Evolutionary conservation across 2,113 vertebrate species (phyloP).

Genomic region (Alaudala cheleensis): DNA sequence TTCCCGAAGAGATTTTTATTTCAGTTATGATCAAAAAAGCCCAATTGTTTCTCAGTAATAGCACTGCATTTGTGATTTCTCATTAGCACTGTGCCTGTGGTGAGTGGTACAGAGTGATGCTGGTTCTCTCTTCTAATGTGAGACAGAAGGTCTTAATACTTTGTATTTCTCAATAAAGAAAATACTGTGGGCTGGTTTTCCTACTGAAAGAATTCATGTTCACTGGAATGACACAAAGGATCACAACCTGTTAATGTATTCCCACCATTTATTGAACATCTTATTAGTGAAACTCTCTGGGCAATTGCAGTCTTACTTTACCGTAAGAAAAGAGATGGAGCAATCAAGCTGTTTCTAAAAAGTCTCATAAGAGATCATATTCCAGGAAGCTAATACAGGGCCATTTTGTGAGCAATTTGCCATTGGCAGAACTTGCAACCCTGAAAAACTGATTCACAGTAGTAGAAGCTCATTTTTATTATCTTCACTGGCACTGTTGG

Average conservation of each 20-base stretch:
- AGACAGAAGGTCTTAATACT: neutral
- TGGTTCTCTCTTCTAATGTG: neutral
- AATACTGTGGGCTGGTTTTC: neutral
- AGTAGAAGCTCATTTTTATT: neutral
- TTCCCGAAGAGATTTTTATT: neutral
- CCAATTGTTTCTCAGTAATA: neutral
- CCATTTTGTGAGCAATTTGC: neutral
- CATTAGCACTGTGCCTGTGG: neutral
- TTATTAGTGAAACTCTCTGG: neutral
- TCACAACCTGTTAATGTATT: neutral
- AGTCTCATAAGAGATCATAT: neutral
- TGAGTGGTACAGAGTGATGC: neutral
- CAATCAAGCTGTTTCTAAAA: neutral
- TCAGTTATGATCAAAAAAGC: accelerated
- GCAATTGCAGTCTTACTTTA: neutral
- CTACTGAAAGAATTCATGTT: neutral
- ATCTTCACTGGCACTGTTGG: neutral
- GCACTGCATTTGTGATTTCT: neutral
- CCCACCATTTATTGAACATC: neutral
- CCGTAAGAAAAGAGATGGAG: neutral
- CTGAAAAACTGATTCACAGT: neutral
- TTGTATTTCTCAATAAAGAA: neutral
- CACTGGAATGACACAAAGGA: neutral
- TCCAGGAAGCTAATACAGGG: neutral
- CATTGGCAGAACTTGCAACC: neutral